Evolutionary conservation across 2,888 invertebrate genomes (phyloP).

Genomic region (Coleophora deauratella): DNA sequence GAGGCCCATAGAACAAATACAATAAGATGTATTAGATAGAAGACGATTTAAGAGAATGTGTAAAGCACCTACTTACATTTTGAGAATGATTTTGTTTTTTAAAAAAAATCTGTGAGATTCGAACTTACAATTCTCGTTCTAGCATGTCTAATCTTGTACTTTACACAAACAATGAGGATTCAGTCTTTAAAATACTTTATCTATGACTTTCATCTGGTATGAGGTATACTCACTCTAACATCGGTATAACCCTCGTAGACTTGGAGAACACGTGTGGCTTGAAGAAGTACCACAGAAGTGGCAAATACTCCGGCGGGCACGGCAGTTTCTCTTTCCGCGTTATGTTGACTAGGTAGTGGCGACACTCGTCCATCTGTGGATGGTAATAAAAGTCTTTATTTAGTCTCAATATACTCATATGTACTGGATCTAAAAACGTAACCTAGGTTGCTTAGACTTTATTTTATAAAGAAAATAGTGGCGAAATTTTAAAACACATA

Average conservation of each 20-base stretch:
- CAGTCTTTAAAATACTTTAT: no score
- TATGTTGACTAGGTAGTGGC: constrained; percentile 78
- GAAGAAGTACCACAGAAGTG: constrained; percentile 81
- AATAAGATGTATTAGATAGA: no score
- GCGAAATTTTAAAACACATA: no score
- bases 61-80: no score
- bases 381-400: not conserved
- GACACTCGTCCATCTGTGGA: constrained; percentile 67
- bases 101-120: no score
- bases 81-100: no score
- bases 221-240: constrained; percentile 78
- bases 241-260: constrained; percentile 77
- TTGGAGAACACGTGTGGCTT: constrained; percentile 76
- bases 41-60: no score
- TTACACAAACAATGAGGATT: no score
- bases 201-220: not conserved
- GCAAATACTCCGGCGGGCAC: constrained; percentile 70
- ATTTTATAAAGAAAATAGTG: no score
- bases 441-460: not conserved
- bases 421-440: not conserved
- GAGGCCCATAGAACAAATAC: no score
- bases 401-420: not conserved
- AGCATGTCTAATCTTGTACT: no score
- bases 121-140: no score
- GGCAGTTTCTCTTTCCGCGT: constrained; percentile 75